Percentiles rank a stretch among this genome's conserved stretches.
Conservation (phyloP, 2,888 invertebrate species). For the Melieria crassipennis region DNA sequence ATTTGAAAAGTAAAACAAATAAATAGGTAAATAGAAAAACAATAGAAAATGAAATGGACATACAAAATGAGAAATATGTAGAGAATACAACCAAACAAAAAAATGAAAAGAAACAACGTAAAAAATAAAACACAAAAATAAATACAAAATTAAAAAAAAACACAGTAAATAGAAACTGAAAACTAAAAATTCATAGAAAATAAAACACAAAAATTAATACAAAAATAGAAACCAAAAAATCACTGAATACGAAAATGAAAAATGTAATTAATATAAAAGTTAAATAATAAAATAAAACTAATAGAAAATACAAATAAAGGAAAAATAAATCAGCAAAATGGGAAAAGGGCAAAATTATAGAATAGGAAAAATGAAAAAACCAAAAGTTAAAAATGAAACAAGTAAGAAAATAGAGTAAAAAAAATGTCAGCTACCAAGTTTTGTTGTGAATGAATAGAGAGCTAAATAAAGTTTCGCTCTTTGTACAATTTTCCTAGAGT, state of each 20-base stretch:
- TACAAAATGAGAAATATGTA: too few species aligned
- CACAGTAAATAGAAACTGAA: background rate
- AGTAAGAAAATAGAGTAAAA: too few species aligned
- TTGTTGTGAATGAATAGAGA: slow-evolving; percentile 34
- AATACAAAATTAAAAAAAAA: background rate
- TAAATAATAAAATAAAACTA: background rate
- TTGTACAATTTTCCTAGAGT: too few species aligned
- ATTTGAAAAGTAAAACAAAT: too few species aligned
- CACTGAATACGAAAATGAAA: too few species aligned
- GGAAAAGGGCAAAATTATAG: background rate
- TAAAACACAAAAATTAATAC: background rate
- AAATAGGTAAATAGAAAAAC: too few species aligned
- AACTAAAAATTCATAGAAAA: background rate
- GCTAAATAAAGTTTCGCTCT: background rate
- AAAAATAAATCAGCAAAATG: background rate
- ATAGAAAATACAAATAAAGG: background rate
- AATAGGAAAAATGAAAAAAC: background rate
- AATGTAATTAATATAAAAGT: background rate
- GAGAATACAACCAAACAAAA: too few species aligned
- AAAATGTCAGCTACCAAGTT: background rate
- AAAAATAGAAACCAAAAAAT: background rate
- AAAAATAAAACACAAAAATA: background rate
- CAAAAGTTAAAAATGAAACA: background rate
- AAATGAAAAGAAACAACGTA: slow-evolving; percentile 1
- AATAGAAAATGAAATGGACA: too few species aligned